Evolutionary conservation across 2,113 vertebrate genomes (phyloP), one percentile per base, ranked within the genome.

Genomic region (Dinomys branickii): DNA sequence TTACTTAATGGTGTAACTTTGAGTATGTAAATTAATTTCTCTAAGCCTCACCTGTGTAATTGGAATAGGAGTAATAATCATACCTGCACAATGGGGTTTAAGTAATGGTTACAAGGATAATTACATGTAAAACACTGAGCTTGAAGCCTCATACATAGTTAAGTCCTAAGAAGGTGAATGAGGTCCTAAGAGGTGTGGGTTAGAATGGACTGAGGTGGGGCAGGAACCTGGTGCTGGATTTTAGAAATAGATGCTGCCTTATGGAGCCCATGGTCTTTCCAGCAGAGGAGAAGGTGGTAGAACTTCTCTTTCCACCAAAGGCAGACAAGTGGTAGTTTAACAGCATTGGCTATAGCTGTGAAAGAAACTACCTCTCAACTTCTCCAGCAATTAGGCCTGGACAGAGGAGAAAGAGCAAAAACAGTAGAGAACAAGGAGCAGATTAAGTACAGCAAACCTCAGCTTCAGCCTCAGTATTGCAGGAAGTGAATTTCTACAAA

Each of bases 81-180:
- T 33, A 54, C 7, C 7, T 93, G 28, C 67, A 33, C n/a, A 26
- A 9, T 58, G 59, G 30, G 11, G 16, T 61, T 59, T 47, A 38
- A 9, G 71, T 93, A 77, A 93, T 94, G 75, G 56, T 14, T 91
- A 3, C 26, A 52, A 88, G 38, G 84, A 50, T 88, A 88, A 81
- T 75, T 87, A 83, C 17, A 87, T 80, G 26, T 87, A 73, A 84
- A 84, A 35, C 16, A 33, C 41, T 58, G 90, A 88, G 28, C 28
- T 33, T 87, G 38, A 20, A 75, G 41, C 35, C 14, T 82, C 19
- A 33, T 85, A 44, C 24, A 30, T 16, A 47, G 14, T 52, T 71
- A 44, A 75, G 90, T 71, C 54, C 26, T 44, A 88, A 67, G 65
- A 28, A 52, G 50, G 3, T 6, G 16, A 33, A 30, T n/a, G 50